Base-by-base conservation (phyloP, 2,113 vertebrate genomes). In the Poeciliopsis retropinna region DNA sequence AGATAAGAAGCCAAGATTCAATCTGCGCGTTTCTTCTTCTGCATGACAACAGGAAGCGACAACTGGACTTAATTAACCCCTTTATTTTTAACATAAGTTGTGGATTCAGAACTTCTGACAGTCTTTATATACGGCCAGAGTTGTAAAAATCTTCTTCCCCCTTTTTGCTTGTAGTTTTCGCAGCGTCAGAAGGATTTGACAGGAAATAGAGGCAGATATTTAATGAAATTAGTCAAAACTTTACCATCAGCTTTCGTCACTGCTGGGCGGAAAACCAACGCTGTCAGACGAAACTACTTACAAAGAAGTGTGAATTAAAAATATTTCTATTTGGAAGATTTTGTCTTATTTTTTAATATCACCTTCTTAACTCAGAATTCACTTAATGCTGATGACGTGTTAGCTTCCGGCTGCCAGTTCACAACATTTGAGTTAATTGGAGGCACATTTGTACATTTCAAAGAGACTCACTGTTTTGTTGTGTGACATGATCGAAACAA, bases 1-100 rank as follows among this genome's bases (percentile, higher is more conserved):
- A 74, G 70, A 81, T 80, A 69, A 75, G 39, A 8, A 28, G 60
- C 60, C 6, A 54, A 68, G 79, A 83, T 83, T 51, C 0, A 73
- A 51, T 75, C 65, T 64, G 47, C 25, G 0, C 10, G 4, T 44
- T 41, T 62, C 30, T 31, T 62, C n/a, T 62, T 75, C n/a, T 66
- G 66, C 5, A 64, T 76, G 0, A 60, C 13, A 67, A 22, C 19
- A 22, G 51, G 17, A 90, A 82, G 71, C 37, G 11, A 44, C 29
- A 39, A n/a, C 72, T 78, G 47, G 51, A 27, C 27, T 44, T 72
- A 76, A 83, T 70, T 79, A 77, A 27, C 72, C 7, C 11, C 67
- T 79, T 62, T 64, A 6, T 34, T 34, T 34, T 34, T 9, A 34
- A 34, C 32, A 34, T 17, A 37, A 41, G 34, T 66, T 25, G 22